Evolutionary conservation across 1,140 invertebrate genomes (phyloP).

Genomic region (Homalodisca vitripennis): DNA sequence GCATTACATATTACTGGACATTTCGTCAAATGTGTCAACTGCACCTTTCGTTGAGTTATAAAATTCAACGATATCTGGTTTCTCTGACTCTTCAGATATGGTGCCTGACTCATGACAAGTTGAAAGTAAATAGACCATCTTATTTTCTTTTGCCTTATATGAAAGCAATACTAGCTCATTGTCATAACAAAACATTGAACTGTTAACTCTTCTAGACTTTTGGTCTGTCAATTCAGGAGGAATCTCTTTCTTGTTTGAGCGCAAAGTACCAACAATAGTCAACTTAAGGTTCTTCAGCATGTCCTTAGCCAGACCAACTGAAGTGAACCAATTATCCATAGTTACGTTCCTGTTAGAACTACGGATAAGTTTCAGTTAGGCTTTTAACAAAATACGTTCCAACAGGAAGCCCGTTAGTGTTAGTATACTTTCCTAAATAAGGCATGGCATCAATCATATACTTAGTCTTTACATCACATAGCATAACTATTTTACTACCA

Average conservation of each 20-base stretch:
- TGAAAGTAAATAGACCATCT: constrained; percentile 44
- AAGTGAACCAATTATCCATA: constrained; percentile 50
- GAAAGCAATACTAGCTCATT: constrained; percentile 45
- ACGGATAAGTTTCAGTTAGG: constrained; percentile 28
- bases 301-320: constrained; percentile 41
- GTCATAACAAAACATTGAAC: constrained; percentile 41
- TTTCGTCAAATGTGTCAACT: constrained; percentile 43
- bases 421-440: constrained; percentile 38
- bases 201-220: neutral
- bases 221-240: constrained; percentile 26
- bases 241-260: constrained; percentile 36
- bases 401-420: neutral
- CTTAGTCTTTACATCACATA: constrained; percentile 38
- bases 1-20: constrained; percentile 40
- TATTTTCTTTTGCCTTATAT: constrained; percentile 44
- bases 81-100: constrained; percentile 34
- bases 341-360: constrained; percentile 46
- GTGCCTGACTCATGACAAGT: constrained; percentile 43
- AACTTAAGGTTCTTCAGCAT: constrained; percentile 41
- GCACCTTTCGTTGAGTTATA: constrained; percentile 45
- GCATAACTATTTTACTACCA: constrained; percentile 40
- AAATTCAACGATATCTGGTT: constrained; percentile 42
- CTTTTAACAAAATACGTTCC: constrained; percentile 32
- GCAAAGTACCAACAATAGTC: constrained; percentile 37
- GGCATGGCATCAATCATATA: constrained; percentile 40